Conservation (phyloP, 2,888 invertebrate genomes). For the Stegana nigrithorax region DNA sequence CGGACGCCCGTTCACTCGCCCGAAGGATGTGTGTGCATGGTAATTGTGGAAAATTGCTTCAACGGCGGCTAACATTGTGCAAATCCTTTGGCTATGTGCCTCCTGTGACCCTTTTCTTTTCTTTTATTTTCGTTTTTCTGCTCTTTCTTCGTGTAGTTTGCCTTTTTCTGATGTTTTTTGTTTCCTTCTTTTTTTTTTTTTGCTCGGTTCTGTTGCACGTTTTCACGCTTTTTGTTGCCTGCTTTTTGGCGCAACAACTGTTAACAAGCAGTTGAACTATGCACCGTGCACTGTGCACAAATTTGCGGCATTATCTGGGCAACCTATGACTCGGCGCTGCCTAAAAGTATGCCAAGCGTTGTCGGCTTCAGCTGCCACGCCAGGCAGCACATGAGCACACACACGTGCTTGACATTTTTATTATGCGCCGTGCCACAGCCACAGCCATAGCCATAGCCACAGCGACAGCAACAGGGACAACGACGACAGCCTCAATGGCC, state of each 20-base stretch:
- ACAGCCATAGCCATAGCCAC: too few relatives aligned
- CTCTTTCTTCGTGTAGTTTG: slow-evolving; percentile 7
- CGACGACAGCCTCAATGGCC: too few relatives aligned
- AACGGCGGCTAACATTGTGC: slow-evolving; percentile 57
- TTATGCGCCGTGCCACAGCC: slow-evolving; percentile 51
- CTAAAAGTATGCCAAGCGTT: slow-evolving; percentile 38
- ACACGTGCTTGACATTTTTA: slow-evolving; percentile 66
- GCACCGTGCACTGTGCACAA: slow-evolving; percentile 46
- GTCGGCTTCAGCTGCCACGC: too few relatives aligned
- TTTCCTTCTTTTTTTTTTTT: slow-evolving; percentile 16
- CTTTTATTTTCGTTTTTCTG: slow-evolving; percentile 19
- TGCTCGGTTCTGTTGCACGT: slow-evolving; percentile 3
- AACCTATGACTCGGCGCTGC: slow-evolving; percentile 4
- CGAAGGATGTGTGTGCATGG: slow-evolving; percentile 39
- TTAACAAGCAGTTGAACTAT: slow-evolving; percentile 63
- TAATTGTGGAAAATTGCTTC: slow-evolving; percentile 64
- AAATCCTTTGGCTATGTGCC: slow-evolving; percentile 50
- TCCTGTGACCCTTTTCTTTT: slow-evolving; percentile 28
- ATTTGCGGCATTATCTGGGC: slow-evolving; percentile 20
- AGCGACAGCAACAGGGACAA: too few relatives aligned
- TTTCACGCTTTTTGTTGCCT: slow-evolving; percentile 31
- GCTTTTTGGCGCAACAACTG: slow-evolving; percentile 58
- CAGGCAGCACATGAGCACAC: slow-evolving; percentile 7
- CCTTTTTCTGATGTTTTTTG: neutral
- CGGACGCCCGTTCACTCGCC: neutral